phyloP scores from a whole-genome alignment of 2,113 vertebrate species.

The Morone chrysops region DNA sequence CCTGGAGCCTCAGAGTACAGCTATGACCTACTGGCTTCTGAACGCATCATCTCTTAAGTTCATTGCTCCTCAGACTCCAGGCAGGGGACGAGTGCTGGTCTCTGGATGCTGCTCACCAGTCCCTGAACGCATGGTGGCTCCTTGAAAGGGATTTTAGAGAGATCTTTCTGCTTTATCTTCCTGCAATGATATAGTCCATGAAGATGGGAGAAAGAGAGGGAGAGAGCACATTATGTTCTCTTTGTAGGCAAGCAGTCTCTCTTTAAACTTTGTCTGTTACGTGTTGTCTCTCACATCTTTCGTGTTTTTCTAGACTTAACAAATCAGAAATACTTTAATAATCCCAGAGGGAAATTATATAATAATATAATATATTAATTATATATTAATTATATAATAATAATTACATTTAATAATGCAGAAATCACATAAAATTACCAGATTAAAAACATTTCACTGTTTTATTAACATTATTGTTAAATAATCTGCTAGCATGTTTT shows the following conservation, averaged over 20 bases:
- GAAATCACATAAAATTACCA: neutral
- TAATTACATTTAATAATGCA: neutral
- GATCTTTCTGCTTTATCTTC: constrained; percentile 39
- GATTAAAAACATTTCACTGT: neutral
- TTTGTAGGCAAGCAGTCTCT: constrained; percentile 19
- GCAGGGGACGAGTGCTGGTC: constrained; percentile 58
- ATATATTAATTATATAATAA: too few species aligned
- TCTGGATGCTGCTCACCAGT: constrained; percentile 51
- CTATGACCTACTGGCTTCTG: constrained; percentile 70
- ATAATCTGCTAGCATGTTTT: constrained; percentile 9
- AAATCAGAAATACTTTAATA: too few species aligned
- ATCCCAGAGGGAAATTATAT: too few species aligned
- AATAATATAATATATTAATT: too few species aligned
- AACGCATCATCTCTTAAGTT: constrained; percentile 57
- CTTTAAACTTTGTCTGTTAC: constrained; percentile 6
- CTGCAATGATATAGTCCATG: constrained; percentile 28
- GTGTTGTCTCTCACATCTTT: neutral
- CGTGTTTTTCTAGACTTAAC: neutral
- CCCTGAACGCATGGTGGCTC: constrained; percentile 61
- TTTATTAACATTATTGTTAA: neutral
- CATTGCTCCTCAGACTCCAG: constrained; percentile 54
- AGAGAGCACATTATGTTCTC: constrained; percentile 29
- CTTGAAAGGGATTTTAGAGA: constrained; percentile 57
- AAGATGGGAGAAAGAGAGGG: neutral
- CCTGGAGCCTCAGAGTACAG: constrained; percentile 66